These are phyloP conservation scores for Parotia lawesii DNA, from an alignment of 2,113 vertebrate species.

Conservation along the genomic window DNA sequence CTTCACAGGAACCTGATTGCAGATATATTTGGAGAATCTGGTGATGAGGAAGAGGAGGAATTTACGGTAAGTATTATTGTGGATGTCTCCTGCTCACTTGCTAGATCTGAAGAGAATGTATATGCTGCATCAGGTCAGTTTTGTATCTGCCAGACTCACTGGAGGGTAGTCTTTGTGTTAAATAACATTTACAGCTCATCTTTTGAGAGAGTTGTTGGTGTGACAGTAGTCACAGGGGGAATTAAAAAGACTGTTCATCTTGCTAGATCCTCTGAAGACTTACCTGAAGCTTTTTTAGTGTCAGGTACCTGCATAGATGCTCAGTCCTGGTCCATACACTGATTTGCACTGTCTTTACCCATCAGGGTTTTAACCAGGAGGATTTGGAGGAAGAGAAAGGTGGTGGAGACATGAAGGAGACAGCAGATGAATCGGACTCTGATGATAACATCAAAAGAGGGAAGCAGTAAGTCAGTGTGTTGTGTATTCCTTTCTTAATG, in stretches of 20 bases:
- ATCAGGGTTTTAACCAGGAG: conserved; percentile 96
- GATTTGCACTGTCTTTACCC: conserved; percentile 8
- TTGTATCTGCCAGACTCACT: neutral
- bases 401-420: conserved; percentile 68
- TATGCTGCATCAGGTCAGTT: neutral
- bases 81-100: neutral
- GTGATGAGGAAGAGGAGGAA: conserved; percentile 95
- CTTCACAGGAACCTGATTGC: conserved; percentile 91
- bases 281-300: neutral
- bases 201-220: neutral
- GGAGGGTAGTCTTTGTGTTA: neutral
- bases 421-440: conserved; percentile 86
- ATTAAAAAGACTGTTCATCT: neutral
- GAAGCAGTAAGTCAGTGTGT: conserved; percentile 80
- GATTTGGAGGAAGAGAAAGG: conserved; percentile 88
- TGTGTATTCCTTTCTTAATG: neutral
- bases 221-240: neutral
- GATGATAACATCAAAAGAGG: conserved; percentile 88
- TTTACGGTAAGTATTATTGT: conserved; percentile 85
- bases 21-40: conserved; percentile 98
- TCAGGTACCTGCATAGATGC: neutral
- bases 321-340: neutral
- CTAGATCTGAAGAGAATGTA: neutral
- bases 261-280: neutral
- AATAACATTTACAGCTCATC: neutral